Conservation (phyloP, 1,140 invertebrate genomes). For the Bombus pascuorum region DNA sequence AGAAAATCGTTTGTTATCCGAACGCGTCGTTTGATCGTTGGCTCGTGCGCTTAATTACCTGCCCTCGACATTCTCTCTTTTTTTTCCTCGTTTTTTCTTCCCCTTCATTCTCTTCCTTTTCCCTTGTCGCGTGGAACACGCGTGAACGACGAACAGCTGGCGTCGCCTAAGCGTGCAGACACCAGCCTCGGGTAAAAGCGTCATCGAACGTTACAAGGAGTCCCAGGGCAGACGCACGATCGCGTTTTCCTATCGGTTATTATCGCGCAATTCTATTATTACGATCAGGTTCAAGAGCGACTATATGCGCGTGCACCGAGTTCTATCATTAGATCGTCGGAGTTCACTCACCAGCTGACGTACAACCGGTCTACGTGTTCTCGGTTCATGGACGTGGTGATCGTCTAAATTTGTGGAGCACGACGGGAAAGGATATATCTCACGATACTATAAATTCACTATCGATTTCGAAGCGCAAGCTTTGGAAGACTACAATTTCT, state of each 20-base stretch:
- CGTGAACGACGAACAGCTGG: conserved; percentile 39
- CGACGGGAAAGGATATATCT: no score
- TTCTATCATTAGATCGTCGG: conserved; percentile 65
- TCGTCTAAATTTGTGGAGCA: not conserved
- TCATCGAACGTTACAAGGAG: not conserved
- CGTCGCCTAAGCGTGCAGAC: not conserved
- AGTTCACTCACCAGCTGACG: conserved; percentile 60
- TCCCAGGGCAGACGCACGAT: conserved; percentile 1
- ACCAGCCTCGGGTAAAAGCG: not conserved
- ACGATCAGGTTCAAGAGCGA: conserved; percentile 64
- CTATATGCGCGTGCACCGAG: conserved; percentile 23
- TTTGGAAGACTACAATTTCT: no score
- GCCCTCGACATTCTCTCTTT: conserved; percentile 46
- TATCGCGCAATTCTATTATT: conserved; percentile 66
- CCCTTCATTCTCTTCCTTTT: not conserved
- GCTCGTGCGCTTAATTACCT: conserved; percentile 57
- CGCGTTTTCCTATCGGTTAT: conserved; percentile 40
- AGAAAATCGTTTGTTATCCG: conserved; percentile 63
- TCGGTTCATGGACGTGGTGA: not conserved
- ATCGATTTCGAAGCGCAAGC: no score
- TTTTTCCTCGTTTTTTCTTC: not conserved
- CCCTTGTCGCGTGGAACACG: not conserved
- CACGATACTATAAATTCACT: no score
- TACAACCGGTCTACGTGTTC: not conserved
- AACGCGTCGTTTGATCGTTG: conserved; percentile 53